These are phyloP conservation scores for Tyria jacobaeae DNA, from an alignment of 2,888 invertebrate genomes.

Conservation along the genomic window DNA sequence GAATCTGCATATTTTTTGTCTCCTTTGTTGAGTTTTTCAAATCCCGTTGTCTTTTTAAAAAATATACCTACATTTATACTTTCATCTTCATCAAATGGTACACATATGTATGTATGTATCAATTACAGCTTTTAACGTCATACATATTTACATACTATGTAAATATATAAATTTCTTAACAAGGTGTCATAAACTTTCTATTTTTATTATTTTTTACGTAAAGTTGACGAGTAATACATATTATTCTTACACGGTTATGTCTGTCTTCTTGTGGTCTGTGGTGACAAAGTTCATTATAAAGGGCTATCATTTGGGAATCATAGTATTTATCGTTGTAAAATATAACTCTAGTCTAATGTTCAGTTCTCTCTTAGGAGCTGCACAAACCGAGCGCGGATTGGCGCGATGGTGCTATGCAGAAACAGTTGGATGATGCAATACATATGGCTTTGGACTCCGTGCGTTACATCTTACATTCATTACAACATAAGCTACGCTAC, in stretches of 20 bases:
- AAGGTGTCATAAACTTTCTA: neutral
- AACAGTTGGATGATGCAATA: conserved; percentile 52
- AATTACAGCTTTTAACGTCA: neutral
- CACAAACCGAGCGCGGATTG: conserved; percentile 52
- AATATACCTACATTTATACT: neutral
- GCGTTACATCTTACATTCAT: conserved; percentile 49
- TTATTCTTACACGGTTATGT: neutral
- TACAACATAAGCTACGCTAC: neutral
- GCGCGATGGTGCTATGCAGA: conserved; percentile 53
- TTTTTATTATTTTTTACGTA: neutral
- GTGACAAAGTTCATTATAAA: neutral
- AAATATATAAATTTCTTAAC: too few relatives aligned
- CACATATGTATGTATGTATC: neutral
- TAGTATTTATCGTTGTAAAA: conserved; percentile 8
- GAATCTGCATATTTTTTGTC: too few relatives aligned
- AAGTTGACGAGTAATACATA: neutral
- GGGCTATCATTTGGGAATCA: conserved; percentile 14
- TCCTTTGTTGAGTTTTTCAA: too few relatives aligned
- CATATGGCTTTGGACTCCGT: conserved; percentile 53
- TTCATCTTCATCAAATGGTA: neutral
- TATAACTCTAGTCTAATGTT: conserved; percentile 39
- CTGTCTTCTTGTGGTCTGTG: neutral
- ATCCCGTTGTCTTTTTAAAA: too few relatives aligned
- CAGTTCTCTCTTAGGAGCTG: conserved; percentile 51
- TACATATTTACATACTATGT: neutral